Base-by-base conservation (phyloP, 2,797 vertebrate genomes). In the Discoglossus pictus region DNA sequence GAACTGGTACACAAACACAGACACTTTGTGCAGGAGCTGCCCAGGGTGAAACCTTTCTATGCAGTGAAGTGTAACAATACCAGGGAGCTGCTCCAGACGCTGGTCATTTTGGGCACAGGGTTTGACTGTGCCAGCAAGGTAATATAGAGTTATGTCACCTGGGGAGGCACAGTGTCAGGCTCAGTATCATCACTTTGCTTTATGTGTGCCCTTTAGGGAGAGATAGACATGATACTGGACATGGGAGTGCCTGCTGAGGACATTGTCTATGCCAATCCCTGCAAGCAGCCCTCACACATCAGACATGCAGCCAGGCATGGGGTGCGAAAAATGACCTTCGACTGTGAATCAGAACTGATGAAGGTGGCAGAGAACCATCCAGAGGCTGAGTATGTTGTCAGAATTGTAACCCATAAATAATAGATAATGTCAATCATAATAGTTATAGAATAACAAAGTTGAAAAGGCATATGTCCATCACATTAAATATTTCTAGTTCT, bases 1-100 rank as follows among this genome's bases (percentile, higher is more conserved):
- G 5, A 53, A 27, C 2, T 83, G 13, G 25, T 50, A 6, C 4
- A 53, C 21, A 46, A 9, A 15, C 80, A 81, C 25, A 61, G 5
- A 15, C 2, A 6, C 36, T 85, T 80, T 75, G 1, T 16, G 7
- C 54, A 39, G 2, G 56, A 64, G 46, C 47, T 83, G n/a, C 82
- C 77, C 0, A 24, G 34, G 43, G 76, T 98, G 40, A 91, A 86
- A 10, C 95, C 96, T 3, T 82, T 82, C 72, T 85, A 75, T 2
- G 73, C 72, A 0, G 61, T 78, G 17, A 83, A 82, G 65, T 76
- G 69, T 75, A 84, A 74, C 72, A 66, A 15, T 69, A 60, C 36
- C 7, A 43, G 31, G 9, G 52, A 64, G 7, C 55, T 82, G 13
- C 12, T 84, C 24, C 25, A 2, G 13, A 47, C 65, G 55, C 59